phyloP scores from a whole-genome alignment of 2,888 invertebrate species.

The Scaptomyza tumidula region DNA sequence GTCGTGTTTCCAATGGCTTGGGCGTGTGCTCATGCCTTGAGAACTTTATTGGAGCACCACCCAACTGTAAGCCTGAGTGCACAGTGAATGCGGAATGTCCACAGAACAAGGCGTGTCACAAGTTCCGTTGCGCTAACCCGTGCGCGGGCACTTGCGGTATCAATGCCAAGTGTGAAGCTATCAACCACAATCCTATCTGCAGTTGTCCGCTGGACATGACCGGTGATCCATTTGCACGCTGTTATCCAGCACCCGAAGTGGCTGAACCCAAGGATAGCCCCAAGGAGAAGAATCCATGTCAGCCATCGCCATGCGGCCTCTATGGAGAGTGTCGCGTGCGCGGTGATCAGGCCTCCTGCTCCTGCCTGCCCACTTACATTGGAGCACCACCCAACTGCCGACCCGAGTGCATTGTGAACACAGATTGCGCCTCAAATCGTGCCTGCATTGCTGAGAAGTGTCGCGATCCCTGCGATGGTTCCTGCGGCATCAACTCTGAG shows the following conservation, averaged over 20 bases:
- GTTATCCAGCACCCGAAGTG: constrained; percentile 85
- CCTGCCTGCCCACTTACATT: constrained; percentile 87
- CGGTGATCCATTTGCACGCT: constrained; percentile 92
- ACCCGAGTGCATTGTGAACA: constrained; percentile 87
- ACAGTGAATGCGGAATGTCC: constrained; percentile 92
- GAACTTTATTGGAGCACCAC: constrained; percentile 90
- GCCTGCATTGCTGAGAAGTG: constrained; percentile 91
- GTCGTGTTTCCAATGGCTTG: constrained; percentile 88
- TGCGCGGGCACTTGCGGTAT: constrained; percentile 92
- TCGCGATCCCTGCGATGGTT: constrained; percentile 89
- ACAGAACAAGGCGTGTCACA: constrained; percentile 91
- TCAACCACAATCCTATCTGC: constrained; percentile 93
- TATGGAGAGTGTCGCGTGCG: constrained; percentile 88
- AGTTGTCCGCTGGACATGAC: constrained; percentile 90
- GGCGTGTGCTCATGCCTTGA: constrained; percentile 92
- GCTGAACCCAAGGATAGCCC: constrained; percentile 71
- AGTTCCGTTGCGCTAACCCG: constrained; percentile 92
- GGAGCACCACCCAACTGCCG: constrained; percentile 90
- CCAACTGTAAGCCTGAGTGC: constrained; percentile 93
- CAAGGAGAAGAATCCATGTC: constrained; percentile 87
- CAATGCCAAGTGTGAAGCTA: constrained; percentile 91
- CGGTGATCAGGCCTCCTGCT: constrained; percentile 87
- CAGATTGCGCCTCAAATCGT: constrained; percentile 88
- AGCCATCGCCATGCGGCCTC: constrained; percentile 90
- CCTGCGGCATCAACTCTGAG: constrained; percentile 89